Evolutionary conservation across 2,113 vertebrate genomes (phyloP).

Genomic region (Okapia johnstoni): DNA sequence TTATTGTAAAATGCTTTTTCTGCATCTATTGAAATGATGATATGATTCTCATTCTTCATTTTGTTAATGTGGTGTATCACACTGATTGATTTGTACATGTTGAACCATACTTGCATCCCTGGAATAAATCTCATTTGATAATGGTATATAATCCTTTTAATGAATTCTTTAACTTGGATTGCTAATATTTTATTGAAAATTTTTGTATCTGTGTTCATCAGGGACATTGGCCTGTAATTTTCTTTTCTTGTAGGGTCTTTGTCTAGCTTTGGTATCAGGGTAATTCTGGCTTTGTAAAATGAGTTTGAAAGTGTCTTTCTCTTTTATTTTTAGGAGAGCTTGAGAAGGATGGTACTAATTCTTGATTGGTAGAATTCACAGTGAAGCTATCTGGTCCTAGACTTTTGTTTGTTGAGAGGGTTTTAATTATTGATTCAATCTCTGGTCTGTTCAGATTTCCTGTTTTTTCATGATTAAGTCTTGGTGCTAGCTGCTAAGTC

Average conservation of each 20-base stretch:
- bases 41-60: background rate
- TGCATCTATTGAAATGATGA: background rate
- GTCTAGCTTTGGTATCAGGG: background rate
- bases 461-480: background rate
- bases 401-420: background rate
- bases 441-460: background rate
- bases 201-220: background rate
- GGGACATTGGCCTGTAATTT: background rate
- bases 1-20: background rate
- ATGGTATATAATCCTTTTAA: background rate
- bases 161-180: background rate
- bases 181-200: background rate
- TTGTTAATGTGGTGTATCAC: background rate
- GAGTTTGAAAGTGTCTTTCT: background rate
- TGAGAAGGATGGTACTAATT: background rate
- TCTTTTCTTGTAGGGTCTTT: background rate
- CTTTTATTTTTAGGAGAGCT: background rate
- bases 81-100: background rate
- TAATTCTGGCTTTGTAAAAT: background rate
- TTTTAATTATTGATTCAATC: background rate
- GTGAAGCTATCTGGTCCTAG: background rate
- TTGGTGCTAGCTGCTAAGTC: too few species aligned
- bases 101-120: background rate
- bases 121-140: background rate
- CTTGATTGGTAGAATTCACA: background rate